Evolutionary conservation across 2,888 invertebrate genomes (phyloP).

Genomic region (Pardosa pseudoannulata): DNA sequence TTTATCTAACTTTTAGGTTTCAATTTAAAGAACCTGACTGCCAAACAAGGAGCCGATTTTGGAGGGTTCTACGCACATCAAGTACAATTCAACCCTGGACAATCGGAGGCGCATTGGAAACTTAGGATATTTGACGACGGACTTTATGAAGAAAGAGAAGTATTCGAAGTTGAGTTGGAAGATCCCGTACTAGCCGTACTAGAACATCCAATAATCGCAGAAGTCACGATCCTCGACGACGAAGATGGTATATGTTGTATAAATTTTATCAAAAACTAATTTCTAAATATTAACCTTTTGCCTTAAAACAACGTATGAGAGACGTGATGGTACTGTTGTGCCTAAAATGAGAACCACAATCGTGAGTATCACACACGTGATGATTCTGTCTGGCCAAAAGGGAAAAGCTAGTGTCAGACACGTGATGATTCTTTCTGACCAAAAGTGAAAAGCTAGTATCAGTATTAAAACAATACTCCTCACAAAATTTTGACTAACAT

Average conservation of each 20-base stretch:
- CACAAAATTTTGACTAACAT: too few species aligned
- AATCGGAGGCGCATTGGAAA: constrained; percentile 77
- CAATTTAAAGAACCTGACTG: constrained; percentile 76
- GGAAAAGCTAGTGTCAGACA: too few species aligned
- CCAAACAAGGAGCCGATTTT: constrained; percentile 76
- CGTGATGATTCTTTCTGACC: too few species aligned
- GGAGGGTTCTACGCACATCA: constrained; percentile 76
- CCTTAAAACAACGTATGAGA: too few species aligned
- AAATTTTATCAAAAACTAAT: too few species aligned
- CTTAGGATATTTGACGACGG: constrained; percentile 77
- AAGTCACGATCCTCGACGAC: constrained; percentile 76
- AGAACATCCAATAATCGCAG: constrained; percentile 76
- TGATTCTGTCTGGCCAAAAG: too few species aligned
- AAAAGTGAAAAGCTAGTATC: too few species aligned
- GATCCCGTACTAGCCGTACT: constrained; percentile 77
- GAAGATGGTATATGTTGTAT: constrained; percentile 76
- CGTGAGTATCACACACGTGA: too few species aligned
- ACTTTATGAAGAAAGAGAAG: constrained; percentile 76
- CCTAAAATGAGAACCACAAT: too few species aligned
- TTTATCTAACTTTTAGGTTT: constrained; percentile 76
- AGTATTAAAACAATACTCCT: too few species aligned
- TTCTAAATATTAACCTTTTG: too few species aligned
- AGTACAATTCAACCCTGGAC: constrained; percentile 78
- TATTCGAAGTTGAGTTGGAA: constrained; percentile 76
- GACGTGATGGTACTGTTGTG: too few species aligned